Evolutionary conservation across 2,888 invertebrate species (phyloP).

Genomic region (Harpagoxenus sublaevis): DNA sequence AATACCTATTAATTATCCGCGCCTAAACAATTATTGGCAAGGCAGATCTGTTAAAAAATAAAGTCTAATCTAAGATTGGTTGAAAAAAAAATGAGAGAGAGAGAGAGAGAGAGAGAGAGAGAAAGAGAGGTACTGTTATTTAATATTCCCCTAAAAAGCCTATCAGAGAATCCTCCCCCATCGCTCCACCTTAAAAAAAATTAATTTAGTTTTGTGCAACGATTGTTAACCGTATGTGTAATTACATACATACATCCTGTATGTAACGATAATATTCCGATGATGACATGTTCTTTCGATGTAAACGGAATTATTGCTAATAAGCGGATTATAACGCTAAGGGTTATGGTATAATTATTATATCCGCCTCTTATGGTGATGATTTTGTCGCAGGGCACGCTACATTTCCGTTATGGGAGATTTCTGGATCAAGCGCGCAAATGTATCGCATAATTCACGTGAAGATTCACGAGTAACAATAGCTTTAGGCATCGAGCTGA

Average conservation of each 20-base stretch:
- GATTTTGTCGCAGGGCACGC: not conserved
- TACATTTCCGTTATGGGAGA: not conserved
- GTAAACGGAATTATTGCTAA: not conserved
- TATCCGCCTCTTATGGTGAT: no score
- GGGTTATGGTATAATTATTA: not conserved
- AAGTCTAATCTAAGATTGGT: not conserved
- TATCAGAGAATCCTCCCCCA: not conserved
- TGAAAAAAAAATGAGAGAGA: not conserved
- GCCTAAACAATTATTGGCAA: not conserved
- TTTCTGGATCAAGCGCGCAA: constrained; percentile 30
- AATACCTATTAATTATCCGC: not conserved
- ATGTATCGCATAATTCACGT: constrained; percentile 54
- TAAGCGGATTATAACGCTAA: not conserved
- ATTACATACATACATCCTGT: not conserved
- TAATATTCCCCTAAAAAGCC: not conserved
- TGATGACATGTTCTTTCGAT: not conserved
- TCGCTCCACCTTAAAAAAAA: not conserved
- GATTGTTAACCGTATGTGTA: no score
- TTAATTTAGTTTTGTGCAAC: no score
- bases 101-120: not conserved
- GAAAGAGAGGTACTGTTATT: not conserved
- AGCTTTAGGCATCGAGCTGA: constrained; percentile 45
- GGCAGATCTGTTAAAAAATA: not conserved
- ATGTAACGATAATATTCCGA: not conserved
- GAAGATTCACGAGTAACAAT: constrained; percentile 59